phyloP scores from a whole-genome alignment of 2,888 invertebrate species.

The Sesia bembeciformis region DNA sequence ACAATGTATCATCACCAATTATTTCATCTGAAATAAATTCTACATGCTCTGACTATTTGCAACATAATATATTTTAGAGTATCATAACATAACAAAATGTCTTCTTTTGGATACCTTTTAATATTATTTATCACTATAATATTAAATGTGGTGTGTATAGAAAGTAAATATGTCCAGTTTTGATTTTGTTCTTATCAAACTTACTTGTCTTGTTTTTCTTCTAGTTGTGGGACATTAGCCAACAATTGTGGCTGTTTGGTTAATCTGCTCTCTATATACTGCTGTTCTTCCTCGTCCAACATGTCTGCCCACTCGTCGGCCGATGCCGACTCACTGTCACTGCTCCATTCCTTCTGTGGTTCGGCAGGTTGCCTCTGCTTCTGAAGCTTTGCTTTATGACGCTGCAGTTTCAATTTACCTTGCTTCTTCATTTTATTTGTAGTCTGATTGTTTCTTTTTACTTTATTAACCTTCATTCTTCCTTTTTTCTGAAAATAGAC shows the following conservation, averaged over 20 bases:
- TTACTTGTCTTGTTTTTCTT: slow-evolving; percentile 10
- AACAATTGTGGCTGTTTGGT: slow-evolving; percentile 54
- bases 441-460: slow-evolving; percentile 73
- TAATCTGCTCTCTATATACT: slow-evolving; percentile 59
- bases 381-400: slow-evolving; percentile 49
- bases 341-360: slow-evolving; percentile 44
- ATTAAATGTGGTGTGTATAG: not conserved
- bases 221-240: slow-evolving; percentile 51
- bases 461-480: slow-evolving; percentile 68
- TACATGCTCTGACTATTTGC: too few species aligned
- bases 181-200: too few species aligned
- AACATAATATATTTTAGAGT: too few species aligned
- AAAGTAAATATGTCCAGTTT: too few species aligned
- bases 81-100: too few species aligned
- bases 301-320: slow-evolving; percentile 74
- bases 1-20: too few species aligned
- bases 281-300: slow-evolving; percentile 73
- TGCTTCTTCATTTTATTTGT: slow-evolving; percentile 73
- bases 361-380: slow-evolving; percentile 43
- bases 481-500: slow-evolving; percentile 59
- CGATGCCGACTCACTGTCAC: slow-evolving; percentile 58
- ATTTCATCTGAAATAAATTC: too few species aligned
- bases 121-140: not conserved
- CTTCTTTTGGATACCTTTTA: not conserved
- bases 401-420: slow-evolving; percentile 64